These are phyloP conservation scores for Anthrax anthrax DNA, from an alignment of 2,888 invertebrate species.

Conservation along the genomic window DNA sequence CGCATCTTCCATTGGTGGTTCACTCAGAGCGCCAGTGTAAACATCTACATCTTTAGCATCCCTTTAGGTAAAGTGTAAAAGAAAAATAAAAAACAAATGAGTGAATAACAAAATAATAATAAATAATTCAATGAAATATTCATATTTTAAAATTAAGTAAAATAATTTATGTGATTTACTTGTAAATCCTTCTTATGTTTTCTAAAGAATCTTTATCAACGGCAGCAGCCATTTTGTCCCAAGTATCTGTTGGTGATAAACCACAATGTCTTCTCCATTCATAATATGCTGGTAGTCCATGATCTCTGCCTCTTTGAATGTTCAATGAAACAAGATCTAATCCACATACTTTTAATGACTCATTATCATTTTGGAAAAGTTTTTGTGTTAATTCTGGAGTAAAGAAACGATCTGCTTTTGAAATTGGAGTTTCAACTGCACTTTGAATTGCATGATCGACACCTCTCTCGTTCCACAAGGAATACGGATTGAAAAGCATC, in stretches of 20 bases:
- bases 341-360: constrained; percentile 34
- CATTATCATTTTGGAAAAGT: constrained; percentile 21
- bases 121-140: background rate
- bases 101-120: too few species aligned
- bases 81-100: background rate
- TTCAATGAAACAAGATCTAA: constrained; percentile 76
- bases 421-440: constrained; percentile 50
- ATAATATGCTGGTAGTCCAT: constrained; percentile 67
- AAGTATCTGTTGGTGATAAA: constrained; percentile 43
- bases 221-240: constrained; percentile 46
- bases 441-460: constrained; percentile 49
- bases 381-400: constrained; percentile 31
- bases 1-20: constrained; percentile 52
- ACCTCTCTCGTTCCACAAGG: constrained; percentile 46
- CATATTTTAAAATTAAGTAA: background rate
- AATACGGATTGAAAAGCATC: constrained; percentile 69
- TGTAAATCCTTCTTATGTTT: constrained; percentile 50
- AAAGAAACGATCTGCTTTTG: constrained; percentile 32
- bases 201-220: constrained; percentile 50
- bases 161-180: constrained; percentile 31
- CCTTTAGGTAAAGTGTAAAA: constrained; percentile 34
- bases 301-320: constrained; percentile 79
- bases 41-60: constrained; percentile 73
- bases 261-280: constrained; percentile 66
- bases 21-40: constrained; percentile 77